Percentiles rank a stretch among this genome's conserved stretches.
Conservation (phyloP, 2,888 invertebrate species). For the Drosophila quinaria region DNA sequence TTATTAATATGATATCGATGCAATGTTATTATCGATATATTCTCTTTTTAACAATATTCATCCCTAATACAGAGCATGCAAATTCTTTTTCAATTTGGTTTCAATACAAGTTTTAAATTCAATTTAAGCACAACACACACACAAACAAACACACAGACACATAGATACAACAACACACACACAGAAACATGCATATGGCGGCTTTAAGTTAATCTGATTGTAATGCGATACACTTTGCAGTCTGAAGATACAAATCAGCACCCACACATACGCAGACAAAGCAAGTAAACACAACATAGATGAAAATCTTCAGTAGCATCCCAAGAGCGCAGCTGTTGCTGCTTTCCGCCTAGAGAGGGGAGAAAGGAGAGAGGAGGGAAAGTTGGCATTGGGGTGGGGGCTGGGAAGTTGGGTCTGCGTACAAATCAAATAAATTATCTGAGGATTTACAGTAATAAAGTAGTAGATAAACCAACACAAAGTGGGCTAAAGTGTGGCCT, state of each 20-base stretch:
- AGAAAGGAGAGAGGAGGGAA: not conserved
- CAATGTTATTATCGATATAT: too few relatives aligned
- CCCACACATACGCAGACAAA: constrained; percentile 54
- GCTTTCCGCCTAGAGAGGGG: constrained; percentile 13
- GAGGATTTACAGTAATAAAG: constrained; percentile 78
- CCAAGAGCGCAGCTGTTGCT: constrained; percentile 72
- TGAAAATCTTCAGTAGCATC: constrained; percentile 34
- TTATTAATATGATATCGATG: too few relatives aligned
- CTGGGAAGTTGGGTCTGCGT: constrained; percentile 42
- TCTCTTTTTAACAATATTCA: not conserved
- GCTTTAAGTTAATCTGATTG: constrained; percentile 78
- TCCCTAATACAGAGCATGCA: constrained; percentile 36
- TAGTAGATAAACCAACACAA: constrained; percentile 76
- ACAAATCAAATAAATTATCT: constrained; percentile 80
- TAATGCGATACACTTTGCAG: constrained; percentile 79
- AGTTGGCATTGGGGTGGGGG: constrained; percentile 13
- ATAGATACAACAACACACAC: constrained; percentile 10
- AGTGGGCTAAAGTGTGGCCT: constrained; percentile 54
- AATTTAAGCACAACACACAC: constrained; percentile 54
- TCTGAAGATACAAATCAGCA: constrained; percentile 77
- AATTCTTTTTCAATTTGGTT: constrained; percentile 74
- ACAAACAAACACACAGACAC: constrained; percentile 8
- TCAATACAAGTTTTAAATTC: constrained; percentile 71
- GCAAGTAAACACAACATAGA: constrained; percentile 29
- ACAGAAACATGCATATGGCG: constrained; percentile 30